phyloP scores from a whole-genome alignment of 1,140 invertebrate species.

The Hyphantria cunea region DNA sequence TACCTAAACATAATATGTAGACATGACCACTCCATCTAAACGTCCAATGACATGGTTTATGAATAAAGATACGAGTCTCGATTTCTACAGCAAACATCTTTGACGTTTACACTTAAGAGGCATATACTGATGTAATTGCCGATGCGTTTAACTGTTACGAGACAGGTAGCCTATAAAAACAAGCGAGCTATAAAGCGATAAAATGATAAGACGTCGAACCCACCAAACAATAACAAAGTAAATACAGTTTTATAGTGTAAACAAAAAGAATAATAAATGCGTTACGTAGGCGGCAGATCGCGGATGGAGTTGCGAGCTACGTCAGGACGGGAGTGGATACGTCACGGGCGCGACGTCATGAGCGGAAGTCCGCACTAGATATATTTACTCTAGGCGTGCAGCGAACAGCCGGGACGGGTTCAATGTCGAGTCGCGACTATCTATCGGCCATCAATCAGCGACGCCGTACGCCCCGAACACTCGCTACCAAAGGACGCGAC shows the following conservation, averaged over 20 bases:
- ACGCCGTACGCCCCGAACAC: constrained; percentile 5
- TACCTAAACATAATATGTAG: neutral
- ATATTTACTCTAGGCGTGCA: constrained; percentile 65
- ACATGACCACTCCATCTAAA: constrained; percentile 1
- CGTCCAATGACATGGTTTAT: neutral
- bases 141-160: constrained; percentile 5
- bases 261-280: constrained; percentile 68
- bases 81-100: neutral
- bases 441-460: constrained; percentile 77
- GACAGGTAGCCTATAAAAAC: constrained; percentile 31
- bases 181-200: constrained; percentile 57
- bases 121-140: constrained; percentile 6
- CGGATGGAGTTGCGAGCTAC: neutral
- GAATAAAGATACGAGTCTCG: neutral
- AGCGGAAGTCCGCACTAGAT: constrained; percentile 71
- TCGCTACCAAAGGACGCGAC: constrained; percentile 23
- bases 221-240: constrained; percentile 70
- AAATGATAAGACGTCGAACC: constrained; percentile 71
- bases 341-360: constrained; percentile 68
- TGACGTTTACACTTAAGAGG: neutral
- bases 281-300: constrained; percentile 45
- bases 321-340: constrained; percentile 42
- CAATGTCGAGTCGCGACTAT: constrained; percentile 70
- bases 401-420: constrained; percentile 51
- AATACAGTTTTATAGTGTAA: constrained; percentile 77